Conservation (phyloP, 30 jellyfish, hydroid and myxozoan species). For the Cassiopea andromeda region DNA sequence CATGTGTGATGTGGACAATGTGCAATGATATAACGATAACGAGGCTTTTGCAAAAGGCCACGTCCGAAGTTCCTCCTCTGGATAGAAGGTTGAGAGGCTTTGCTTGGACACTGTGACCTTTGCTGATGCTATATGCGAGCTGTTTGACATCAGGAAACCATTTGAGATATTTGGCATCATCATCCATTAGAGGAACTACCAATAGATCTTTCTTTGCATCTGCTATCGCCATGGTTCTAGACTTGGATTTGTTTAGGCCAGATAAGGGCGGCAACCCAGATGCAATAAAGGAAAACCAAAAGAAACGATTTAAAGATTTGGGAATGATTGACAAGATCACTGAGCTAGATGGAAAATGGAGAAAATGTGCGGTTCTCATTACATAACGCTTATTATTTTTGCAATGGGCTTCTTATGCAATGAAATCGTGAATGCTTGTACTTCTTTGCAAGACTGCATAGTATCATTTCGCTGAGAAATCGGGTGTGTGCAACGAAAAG, state of each 20-base stretch:
- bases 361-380: constrained; percentile 62
- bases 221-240: constrained; percentile 84
- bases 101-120: not conserved
- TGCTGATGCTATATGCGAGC: constrained; percentile 45
- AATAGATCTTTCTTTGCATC: constrained; percentile 11
- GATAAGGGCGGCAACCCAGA: constrained; percentile 96
- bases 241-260: constrained; percentile 81
- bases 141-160: not conserved
- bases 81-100: not conserved
- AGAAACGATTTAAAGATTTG: constrained; percentile 88
- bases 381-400: not conserved
- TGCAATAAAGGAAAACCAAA: constrained; percentile 82
- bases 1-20: no score
- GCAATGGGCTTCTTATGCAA: not conserved
- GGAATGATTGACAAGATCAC: constrained; percentile 83
- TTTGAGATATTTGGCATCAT: not conserved
- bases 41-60: constrained; percentile 50
- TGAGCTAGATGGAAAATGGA: constrained; percentile 90
- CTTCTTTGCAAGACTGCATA: not conserved
- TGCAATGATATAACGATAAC: not conserved
- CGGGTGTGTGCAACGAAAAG: no score
- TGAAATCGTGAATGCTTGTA: not conserved
- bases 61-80: not conserved
- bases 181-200: not conserved
- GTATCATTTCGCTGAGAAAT: no score